These are phyloP conservation scores for Apis cerana DNA, from an alignment of 1,140 invertebrate species.

Conservation along the genomic window DNA sequence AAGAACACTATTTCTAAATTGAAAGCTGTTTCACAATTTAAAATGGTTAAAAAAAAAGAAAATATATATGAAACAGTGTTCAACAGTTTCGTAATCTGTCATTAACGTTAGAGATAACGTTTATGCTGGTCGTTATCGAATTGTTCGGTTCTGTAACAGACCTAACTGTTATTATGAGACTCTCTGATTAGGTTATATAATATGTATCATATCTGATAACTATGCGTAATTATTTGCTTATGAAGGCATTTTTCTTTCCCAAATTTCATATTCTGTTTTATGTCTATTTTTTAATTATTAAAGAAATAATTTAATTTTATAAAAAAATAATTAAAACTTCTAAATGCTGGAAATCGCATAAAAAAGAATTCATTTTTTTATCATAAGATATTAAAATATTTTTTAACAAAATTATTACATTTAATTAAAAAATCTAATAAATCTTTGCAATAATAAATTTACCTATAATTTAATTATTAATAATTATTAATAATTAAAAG, in stretches of 20 bases:
- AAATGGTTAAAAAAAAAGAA: not conserved
- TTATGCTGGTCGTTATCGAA: constrained; percentile 24
- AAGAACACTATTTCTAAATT: not conserved
- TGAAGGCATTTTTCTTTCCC: not conserved
- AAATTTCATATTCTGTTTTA: not conserved
- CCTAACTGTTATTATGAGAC: not conserved
- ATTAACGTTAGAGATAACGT: constrained; percentile 1
- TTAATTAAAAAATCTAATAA: no score
- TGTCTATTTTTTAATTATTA: not conserved
- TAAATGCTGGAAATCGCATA: no score
- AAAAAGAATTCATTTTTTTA: no score
- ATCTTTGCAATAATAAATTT: no score
- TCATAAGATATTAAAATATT: no score
- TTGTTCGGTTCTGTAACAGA: not conserved
- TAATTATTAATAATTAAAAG: no score
- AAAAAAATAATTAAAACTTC: no score
- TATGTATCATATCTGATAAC: not conserved
- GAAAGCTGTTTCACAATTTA: not conserved
- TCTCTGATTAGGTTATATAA: not conserved
- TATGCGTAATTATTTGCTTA: not conserved
- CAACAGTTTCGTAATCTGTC: constrained; percentile 1
- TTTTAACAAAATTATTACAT: no score
- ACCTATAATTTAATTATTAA: no score
- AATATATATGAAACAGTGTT: not conserved
- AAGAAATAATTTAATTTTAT: no score